Conservation (phyloP, 2,113 vertebrate species). For the Micronisus gabar region DNA sequence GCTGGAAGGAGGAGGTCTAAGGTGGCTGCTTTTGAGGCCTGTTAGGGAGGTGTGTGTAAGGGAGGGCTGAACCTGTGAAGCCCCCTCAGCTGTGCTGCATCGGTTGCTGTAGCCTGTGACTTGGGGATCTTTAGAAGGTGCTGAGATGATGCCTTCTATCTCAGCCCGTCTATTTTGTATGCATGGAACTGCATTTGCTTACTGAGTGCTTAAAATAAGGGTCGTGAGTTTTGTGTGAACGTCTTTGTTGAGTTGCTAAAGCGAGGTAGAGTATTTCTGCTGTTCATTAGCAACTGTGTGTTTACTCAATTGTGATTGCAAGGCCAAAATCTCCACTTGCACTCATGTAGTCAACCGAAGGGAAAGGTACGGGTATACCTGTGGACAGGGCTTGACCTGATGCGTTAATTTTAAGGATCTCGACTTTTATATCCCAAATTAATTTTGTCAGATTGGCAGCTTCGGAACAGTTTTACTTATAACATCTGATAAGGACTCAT, state of each 20-base stretch:
- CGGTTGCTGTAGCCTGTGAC: too few relatives aligned
- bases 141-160: neutral
- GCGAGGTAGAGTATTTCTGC: fast-evolving
- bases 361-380: neutral
- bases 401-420: neutral
- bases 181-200: neutral
- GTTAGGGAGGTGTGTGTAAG: neutral
- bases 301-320: neutral
- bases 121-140: neutral
- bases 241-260: neutral
- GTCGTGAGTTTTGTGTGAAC: fast-evolving
- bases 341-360: fast-evolving
- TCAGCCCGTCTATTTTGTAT: fast-evolving
- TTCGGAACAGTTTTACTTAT: neutral
- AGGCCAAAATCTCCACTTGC: neutral
- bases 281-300: neutral
- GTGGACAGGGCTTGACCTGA: neutral
- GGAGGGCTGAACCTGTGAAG: neutral
- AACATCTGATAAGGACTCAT: neutral
- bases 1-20: neutral
- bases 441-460: neutral
- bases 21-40: neutral
- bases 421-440: neutral
- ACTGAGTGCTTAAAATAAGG: neutral
- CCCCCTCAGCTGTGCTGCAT: fast-evolving